Base-by-base conservation (phyloP, 2,888 invertebrate species). In the Phortica magna region DNA sequence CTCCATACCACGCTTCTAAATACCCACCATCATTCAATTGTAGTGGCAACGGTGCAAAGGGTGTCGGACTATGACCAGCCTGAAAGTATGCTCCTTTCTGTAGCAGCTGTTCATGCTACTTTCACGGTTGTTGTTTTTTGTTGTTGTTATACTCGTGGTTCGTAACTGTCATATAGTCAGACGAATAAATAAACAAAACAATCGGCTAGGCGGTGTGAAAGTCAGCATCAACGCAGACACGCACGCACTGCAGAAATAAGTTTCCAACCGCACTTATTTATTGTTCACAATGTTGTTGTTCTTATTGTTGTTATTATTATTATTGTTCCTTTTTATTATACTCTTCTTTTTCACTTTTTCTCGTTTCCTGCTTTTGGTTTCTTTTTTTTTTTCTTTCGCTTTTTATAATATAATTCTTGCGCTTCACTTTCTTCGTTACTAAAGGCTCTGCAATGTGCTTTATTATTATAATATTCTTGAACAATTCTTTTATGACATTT, bases 381-480 rank as follows among this genome's bases (percentile, higher is more conserved):
- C 3, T 22, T 10, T 53, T 72, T 61, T 73, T 59, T 61, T 7
- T 7, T 71, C 10, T 22, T 73, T 12, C 41, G 22, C 14, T 42
- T 57, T 59, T 61, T 42, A 64, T 41, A 61, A 48, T 73, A 43
- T 14, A 59, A 41, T 42, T 73, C 59, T 61, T 64, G 10, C 48
- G 22, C 61, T 74, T 64, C 22, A 42, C 55, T 53, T 53, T 31
- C 41, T 59, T 64, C 19, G 17, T 31, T 41, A 17, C 31, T 73
- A 12, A 42, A 31, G 42, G 41, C 17, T 1, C 1, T 5, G 68
- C 68, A 19, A 68, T 68, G 65, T 48, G 64, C 65, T 74, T 74
- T 65, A 74, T 48, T 72, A 55, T 72, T 72, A n/a, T 72, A 9
- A 17, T 48, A 48, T 64, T 74, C 43, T 53, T 22, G 19, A n/a